phyloP scores from a whole-genome alignment of 92 coral and sea anemone genomes.

The Micromussa lordhowensis region DNA sequence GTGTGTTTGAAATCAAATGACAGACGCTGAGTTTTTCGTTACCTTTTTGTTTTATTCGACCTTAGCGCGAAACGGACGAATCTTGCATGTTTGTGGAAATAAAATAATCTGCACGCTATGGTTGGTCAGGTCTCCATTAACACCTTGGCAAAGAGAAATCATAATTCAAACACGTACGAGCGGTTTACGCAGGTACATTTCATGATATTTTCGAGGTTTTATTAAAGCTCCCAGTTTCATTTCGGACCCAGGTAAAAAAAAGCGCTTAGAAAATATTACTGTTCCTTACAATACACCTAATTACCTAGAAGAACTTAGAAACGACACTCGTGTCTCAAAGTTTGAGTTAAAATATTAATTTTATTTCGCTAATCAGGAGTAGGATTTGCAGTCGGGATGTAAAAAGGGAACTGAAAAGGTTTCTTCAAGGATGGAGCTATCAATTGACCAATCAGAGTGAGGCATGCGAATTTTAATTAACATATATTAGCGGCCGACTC shows the following conservation, averaged over 20 bases:
- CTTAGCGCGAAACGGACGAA: not conserved
- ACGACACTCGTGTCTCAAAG: not conserved
- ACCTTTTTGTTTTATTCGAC: not conserved
- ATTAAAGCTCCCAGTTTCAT: not conserved
- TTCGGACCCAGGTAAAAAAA: not conserved
- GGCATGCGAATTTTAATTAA: not conserved
- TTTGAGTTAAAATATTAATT: not conserved
- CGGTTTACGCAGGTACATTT: not conserved
- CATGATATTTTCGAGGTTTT: not conserved
- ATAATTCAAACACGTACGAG: not conserved
- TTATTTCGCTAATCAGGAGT: not conserved
- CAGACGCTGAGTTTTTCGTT: not conserved
- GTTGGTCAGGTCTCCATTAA: not conserved
- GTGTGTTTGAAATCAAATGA: not conserved
- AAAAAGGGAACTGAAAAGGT: not conserved
- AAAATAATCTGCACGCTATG: not conserved
- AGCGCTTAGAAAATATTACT: too few species aligned
- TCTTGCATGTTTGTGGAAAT: not conserved
- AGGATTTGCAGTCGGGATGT: not conserved
- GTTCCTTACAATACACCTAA: not conserved
- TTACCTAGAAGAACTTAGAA: not conserved
- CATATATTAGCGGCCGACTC: not conserved
- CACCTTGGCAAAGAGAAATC: not conserved
- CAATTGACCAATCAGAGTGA: not conserved
- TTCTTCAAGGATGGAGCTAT: not conserved